Base-by-base conservation (phyloP, 35 echinoderm and acorn worm species). In the Diadema setosum region DNA sequence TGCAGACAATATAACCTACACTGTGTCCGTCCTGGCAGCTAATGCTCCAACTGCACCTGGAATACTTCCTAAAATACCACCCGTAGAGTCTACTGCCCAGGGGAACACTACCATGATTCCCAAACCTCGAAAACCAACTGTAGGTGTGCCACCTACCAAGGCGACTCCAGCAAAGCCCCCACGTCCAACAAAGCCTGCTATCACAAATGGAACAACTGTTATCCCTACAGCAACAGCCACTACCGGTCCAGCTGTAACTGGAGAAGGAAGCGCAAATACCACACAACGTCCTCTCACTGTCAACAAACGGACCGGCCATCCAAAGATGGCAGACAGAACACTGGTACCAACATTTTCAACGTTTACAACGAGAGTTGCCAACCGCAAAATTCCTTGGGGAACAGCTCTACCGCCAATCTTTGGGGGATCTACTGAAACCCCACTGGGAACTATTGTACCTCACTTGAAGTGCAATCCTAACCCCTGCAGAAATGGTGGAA, bases 401-500 rank as follows among this genome's bases (percentile, higher is more conserved):
- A 78, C 73, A n/a, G 73, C 35, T 41, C 24, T 78, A 21, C 73
- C 73, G 39, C 73, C 73, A 42, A 7, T 78, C 3, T 78, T 78
- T 78, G 73, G 44, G 30, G 73, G 73, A 14, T 78, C 73, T 44
- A 39, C 73, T 17, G 73, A 78, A 25, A 39, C 73, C 39, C 73
- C 73, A 35, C 30, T 42, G 25, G 73, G 73, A 42, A 67, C 63
- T 3, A 67, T 67, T 67, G 63, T 67, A 12, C 63, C 63, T 33
- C 24, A 39, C 12, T 39, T 39, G n/a, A 12, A 42, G 0, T 98
- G 95, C 43, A 70, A 87, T 40, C 95, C 95, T 21, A 98, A 93
- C 56, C 95, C 95, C 18, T 98, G 95, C 76, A 25, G 33, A 24
- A 84, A 98, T 89, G 74, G 81, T 5, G 95, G 95, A 8, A 85